Conservation (phyloP, 2,888 invertebrate genomes). For the Zootermopsis nevadensis region DNA sequence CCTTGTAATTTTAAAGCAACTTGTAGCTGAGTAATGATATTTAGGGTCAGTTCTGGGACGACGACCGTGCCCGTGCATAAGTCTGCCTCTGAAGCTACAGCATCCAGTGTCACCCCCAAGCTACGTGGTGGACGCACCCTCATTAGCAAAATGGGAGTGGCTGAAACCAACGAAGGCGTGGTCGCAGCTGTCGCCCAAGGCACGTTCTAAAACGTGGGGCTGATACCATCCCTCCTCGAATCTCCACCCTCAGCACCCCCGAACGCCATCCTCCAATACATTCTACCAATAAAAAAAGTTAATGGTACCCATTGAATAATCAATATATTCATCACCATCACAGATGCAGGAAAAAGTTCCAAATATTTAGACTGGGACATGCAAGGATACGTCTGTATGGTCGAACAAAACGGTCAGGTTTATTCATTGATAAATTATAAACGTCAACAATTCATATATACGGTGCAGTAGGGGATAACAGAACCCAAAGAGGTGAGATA, state of each 20-base stretch:
- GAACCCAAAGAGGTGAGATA: neutral
- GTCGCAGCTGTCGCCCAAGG: slow-evolving; percentile 36
- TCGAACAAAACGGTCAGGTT: neutral
- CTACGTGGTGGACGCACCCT: neutral
- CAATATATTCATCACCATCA: slow-evolving; percentile 21
- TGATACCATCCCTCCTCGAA: slow-evolving; percentile 1
- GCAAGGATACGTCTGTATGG: slow-evolving; percentile 6
- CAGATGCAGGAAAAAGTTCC: neutral
- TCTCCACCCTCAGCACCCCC: neutral
- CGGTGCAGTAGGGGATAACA: neutral
- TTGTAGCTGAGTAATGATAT: neutral
- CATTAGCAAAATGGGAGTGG: slow-evolving; percentile 38
- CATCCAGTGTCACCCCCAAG: neutral
- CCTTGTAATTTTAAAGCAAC: neutral
- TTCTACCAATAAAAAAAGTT: neutral
- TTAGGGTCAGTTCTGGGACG: neutral
- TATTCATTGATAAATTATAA: slow-evolving; percentile 27
- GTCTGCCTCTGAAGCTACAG: neutral
- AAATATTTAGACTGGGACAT: slow-evolving; percentile 16
- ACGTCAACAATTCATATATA: neutral
- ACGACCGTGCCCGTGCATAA: neutral
- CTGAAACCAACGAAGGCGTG: slow-evolving; percentile 4
- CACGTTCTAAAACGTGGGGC: slow-evolving; percentile 11
- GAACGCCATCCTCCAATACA: neutral
- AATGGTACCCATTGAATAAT: slow-evolving; percentile 7